Conservation (phyloP, 2,888 invertebrate species). For the Drosophila percnosoma region DNA sequence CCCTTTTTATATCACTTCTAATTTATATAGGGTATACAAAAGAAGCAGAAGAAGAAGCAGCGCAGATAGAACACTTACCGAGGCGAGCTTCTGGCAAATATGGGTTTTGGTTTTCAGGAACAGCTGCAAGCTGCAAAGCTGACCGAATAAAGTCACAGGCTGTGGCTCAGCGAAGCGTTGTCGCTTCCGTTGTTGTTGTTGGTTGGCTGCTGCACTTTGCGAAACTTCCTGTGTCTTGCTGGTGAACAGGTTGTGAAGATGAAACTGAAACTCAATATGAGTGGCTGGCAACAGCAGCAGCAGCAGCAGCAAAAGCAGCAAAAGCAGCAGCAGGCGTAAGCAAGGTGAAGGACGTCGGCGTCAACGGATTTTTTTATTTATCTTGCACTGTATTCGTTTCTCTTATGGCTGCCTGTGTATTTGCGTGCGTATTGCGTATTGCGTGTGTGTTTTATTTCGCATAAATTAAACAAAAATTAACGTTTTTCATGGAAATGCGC, state of each 20-base stretch:
- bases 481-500: constrained; percentile 64
- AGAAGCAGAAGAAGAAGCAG: not conserved
- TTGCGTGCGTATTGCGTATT: constrained; percentile 8
- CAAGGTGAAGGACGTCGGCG: constrained; percentile 77
- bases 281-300: constrained; percentile 25
- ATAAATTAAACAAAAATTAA: constrained; percentile 68
- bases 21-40: not conserved
- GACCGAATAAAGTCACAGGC: constrained; percentile 44
- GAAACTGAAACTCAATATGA: constrained; percentile 69
- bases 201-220: constrained; percentile 73
- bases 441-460: constrained; percentile 49
- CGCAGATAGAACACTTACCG: constrained; percentile 49
- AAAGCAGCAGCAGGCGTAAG: constrained; percentile 39
- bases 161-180: constrained; percentile 55
- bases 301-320: constrained; percentile 23
- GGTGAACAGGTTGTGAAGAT: constrained; percentile 65
- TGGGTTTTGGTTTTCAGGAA: constrained; percentile 32
- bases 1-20: not conserved
- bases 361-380: constrained; percentile 14
- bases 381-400: constrained; percentile 14
- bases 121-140: constrained; percentile 57
- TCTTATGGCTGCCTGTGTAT: constrained; percentile 5
- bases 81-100: constrained; percentile 40
- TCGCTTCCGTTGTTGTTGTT: constrained; percentile 58
- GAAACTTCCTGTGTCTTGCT: constrained; percentile 70